Evolutionary conservation across 2,113 vertebrate species (phyloP).

Genomic region (Podarcis cretensis): DNA sequence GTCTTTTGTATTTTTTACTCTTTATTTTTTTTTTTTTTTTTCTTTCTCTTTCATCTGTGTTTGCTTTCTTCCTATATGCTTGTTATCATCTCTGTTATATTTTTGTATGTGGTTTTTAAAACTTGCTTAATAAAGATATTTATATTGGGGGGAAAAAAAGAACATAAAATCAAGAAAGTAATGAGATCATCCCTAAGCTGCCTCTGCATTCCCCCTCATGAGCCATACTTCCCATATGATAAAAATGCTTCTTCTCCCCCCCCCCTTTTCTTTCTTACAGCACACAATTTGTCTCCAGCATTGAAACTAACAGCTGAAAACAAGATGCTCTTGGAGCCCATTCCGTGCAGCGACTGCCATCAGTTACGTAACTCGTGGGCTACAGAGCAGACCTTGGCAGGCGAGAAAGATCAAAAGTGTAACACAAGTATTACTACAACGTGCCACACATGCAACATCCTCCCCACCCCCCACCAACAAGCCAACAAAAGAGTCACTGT

Average conservation of each 20-base stretch:
- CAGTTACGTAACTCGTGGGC: accelerated
- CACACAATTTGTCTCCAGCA: not conserved
- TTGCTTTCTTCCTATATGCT: too few relatives aligned
- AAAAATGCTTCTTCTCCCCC: not conserved
- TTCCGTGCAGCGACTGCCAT: accelerated
- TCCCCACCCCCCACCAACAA: not conserved
- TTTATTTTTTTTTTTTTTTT: too few relatives aligned
- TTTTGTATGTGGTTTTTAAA: too few relatives aligned
- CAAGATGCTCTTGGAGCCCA: accelerated
- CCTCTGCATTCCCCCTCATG: not conserved
- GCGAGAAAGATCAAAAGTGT: not conserved
- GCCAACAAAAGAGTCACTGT: not conserved
- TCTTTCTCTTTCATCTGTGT: too few relatives aligned
- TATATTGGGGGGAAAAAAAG: too few relatives aligned
- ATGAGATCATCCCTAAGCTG: not conserved
- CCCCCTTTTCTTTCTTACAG: not conserved
- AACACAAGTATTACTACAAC: not conserved
- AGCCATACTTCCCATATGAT: not conserved
- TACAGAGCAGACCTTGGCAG: not conserved
- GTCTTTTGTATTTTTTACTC: too few relatives aligned
- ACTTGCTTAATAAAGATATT: too few relatives aligned
- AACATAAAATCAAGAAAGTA: slow-evolving; percentile 27
- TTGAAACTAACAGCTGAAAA: not conserved
- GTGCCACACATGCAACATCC: not conserved
- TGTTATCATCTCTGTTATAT: too few relatives aligned